Conservation (phyloP, 1,140 invertebrate species). For the Drosophila leontia region DNA sequence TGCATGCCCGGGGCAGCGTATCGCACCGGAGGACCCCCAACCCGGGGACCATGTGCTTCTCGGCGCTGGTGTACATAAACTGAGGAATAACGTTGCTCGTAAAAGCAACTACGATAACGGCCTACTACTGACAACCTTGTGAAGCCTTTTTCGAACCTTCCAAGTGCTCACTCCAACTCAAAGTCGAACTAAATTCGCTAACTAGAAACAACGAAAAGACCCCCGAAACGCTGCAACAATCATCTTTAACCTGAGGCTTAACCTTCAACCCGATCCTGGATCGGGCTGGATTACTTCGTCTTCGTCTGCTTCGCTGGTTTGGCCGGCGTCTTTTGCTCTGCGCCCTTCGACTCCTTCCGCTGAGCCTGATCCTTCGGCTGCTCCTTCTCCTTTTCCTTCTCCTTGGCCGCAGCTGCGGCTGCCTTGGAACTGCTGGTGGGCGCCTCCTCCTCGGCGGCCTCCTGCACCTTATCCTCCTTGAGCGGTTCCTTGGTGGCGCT, state of each 20-base stretch:
- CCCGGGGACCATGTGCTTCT: constrained; percentile 16
- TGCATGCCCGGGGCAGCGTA: constrained; percentile 62
- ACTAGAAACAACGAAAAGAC: constrained; percentile 54
- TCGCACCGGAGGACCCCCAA: constrained; percentile 2
- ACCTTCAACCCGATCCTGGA: constrained; percentile 39
- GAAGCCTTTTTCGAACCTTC: constrained; percentile 72
- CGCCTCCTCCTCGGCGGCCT: constrained; percentile 65
- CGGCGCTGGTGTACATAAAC: constrained; percentile 32
- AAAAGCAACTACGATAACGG: constrained; percentile 7
- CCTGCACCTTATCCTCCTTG: constrained; percentile 73
- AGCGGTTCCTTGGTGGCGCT: constrained; percentile 60
- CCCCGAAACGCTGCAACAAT: constrained; percentile 81
- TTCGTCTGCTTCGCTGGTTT: constrained; percentile 53
- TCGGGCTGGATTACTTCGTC: constrained; percentile 46
- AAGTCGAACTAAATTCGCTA: constrained; percentile 33
- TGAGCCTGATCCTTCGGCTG: constrained; percentile 29
- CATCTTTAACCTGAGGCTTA: constrained; percentile 51
- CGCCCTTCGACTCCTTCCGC: constrained; percentile 33
- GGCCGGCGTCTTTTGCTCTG: constrained; percentile 46
- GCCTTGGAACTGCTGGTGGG: constrained; percentile 65
- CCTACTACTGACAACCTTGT: constrained; percentile 53
- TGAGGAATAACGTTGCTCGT: constrained; percentile 6
- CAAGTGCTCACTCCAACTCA: constrained; percentile 70
- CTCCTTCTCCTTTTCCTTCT: constrained; percentile 46
- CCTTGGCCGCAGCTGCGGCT: constrained; percentile 39